phyloP scores from a whole-genome alignment of 2,113 vertebrate species.

The Vulpes vulpes region DNA sequence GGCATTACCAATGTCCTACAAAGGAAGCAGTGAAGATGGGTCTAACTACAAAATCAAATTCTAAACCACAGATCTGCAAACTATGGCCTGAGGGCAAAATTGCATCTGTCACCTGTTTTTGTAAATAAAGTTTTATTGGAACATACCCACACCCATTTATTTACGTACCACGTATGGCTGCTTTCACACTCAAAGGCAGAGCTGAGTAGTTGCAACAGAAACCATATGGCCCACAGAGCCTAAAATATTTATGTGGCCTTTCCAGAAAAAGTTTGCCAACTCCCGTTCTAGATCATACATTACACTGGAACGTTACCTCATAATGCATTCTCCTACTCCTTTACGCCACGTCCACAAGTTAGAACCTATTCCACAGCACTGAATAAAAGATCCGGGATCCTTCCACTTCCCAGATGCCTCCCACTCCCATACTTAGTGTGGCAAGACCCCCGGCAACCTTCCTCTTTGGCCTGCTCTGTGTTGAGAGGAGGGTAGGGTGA shows the following conservation, averaged over 20 bases:
- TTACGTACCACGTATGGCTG: background rate
- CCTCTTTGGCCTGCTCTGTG: background rate
- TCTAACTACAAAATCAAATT: background rate
- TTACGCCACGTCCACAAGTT: background rate
- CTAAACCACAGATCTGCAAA: background rate
- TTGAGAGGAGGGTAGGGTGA: background rate
- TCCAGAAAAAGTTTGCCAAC: background rate
- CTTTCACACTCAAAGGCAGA: background rate
- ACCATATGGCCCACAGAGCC: background rate
- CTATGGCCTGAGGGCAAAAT: background rate
- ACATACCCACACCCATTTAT: background rate
- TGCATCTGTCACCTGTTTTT: background rate
- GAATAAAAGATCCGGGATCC: background rate
- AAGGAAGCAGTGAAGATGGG: background rate
- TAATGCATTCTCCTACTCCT: background rate
- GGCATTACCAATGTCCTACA: background rate
- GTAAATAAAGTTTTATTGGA: constrained; percentile 61
- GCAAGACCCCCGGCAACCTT: background rate
- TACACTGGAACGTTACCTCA: accelerated
- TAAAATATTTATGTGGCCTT: constrained; percentile 15
- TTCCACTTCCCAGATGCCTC: background rate
- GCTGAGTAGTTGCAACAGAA: background rate
- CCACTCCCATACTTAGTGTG: background rate
- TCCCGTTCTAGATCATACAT: background rate
- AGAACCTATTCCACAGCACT: background rate